These are phyloP conservation scores for Caenorhabditis sp. DNA, from an alignment of 2,888 invertebrate genomes.

Conservation along the genomic window DNA sequence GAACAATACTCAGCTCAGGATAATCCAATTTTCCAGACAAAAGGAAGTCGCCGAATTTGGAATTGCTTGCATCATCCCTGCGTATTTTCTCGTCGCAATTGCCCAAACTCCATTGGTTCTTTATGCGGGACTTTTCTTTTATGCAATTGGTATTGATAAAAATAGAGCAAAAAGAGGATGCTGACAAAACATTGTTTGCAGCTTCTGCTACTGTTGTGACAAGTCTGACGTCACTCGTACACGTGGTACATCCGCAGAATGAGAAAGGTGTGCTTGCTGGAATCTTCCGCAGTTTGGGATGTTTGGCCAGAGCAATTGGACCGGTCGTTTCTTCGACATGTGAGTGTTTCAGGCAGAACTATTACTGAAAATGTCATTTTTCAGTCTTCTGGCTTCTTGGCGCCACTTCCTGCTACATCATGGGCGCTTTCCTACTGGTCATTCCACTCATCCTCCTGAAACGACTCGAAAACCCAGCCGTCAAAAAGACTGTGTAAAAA, in stretches of 20 bases:
- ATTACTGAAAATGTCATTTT: conserved; percentile 70
- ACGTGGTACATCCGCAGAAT: conserved; percentile 85
- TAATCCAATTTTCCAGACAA: conserved; percentile 64
- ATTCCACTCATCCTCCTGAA: conserved; percentile 82
- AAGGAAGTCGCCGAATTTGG: conserved; percentile 81
- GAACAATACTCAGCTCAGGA: conserved; percentile 5
- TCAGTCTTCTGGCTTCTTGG: conserved; percentile 93
- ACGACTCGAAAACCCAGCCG: conserved; percentile 58
- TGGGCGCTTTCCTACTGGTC: conserved; percentile 86
- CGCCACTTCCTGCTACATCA: conserved; percentile 87
- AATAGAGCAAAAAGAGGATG: neutral
- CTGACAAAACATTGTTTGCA: conserved; percentile 72
- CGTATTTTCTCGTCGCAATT: conserved; percentile 89
- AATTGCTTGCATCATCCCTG: conserved; percentile 88
- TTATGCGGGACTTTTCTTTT: conserved; percentile 89
- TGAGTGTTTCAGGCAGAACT: conserved; percentile 79
- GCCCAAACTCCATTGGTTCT: conserved; percentile 84
- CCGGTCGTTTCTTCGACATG: conserved; percentile 90
- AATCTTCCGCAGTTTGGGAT: conserved; percentile 93
- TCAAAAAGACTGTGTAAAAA: conserved; percentile 28
- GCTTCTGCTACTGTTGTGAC: conserved; percentile 89
- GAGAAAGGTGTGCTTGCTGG: conserved; percentile 95
- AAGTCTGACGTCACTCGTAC: conserved; percentile 93
- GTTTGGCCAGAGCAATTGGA: conserved; percentile 92
- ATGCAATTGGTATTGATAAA: conserved; percentile 87